phyloP scores from a whole-genome alignment of 2,888 invertebrate species.

The Epistrophe grossulariae region DNA sequence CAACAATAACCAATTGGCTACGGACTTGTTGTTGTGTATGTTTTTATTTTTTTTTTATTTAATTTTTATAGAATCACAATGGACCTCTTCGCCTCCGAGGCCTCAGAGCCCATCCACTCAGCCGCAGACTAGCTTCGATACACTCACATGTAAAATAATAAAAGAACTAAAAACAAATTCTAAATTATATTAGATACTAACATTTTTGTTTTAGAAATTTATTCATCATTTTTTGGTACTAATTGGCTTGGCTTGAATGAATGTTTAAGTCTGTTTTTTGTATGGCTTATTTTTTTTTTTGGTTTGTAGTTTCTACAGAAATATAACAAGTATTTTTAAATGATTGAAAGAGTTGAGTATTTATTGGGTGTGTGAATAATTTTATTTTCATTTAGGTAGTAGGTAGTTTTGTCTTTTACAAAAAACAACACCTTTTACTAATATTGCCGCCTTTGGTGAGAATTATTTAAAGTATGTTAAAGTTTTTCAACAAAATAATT shows the following conservation, averaged over 20 bases:
- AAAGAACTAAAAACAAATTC: slow-evolving; percentile 75
- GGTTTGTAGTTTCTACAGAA: slow-evolving; percentile 23
- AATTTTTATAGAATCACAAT: slow-evolving; percentile 84
- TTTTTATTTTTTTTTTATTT: slow-evolving; percentile 79
- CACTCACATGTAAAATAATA: slow-evolving; percentile 84
- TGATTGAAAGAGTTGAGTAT: background rate
- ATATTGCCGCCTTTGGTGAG: too few relatives aligned
- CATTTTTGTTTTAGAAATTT: slow-evolving; percentile 24
- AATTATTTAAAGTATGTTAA: too few relatives aligned
- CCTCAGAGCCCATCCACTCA: slow-evolving; percentile 84
- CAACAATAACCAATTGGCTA: slow-evolving; percentile 74
- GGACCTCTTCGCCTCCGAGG: slow-evolving; percentile 85
- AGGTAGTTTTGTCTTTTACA: background rate
- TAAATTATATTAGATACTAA: slow-evolving; percentile 66
- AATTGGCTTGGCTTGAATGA: slow-evolving; percentile 72
- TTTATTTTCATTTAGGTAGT: background rate
- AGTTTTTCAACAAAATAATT: too few relatives aligned
- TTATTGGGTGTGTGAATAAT: background rate
- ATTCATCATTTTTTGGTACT: slow-evolving; percentile 41
- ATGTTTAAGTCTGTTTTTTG: slow-evolving; percentile 44
- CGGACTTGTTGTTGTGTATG: slow-evolving; percentile 66
- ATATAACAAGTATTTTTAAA: background rate
- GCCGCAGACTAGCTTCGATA: slow-evolving; percentile 85
- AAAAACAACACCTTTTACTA: background rate
- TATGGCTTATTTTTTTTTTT: slow-evolving; percentile 3